phyloP scores from a whole-genome alignment of 2,888 invertebrate genomes.

The Pristionchus arcanus region DNA sequence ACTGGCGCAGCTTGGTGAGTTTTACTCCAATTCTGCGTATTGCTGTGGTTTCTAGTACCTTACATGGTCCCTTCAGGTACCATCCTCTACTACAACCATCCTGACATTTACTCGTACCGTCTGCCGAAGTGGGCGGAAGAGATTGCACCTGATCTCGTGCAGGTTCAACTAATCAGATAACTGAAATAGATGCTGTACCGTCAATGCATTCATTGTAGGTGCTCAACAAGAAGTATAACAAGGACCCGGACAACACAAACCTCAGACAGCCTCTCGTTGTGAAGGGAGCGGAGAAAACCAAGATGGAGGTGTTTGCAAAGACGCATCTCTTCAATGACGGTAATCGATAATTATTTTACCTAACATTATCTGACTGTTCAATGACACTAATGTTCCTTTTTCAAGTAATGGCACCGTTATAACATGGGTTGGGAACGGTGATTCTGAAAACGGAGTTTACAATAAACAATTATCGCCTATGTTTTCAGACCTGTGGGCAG shows the following conservation, averaged over 20 bases:
- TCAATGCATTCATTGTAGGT: conserved; percentile 51
- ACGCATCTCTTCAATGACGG: conserved; percentile 24
- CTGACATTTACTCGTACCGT: conserved; percentile 86
- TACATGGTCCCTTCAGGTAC: no score
- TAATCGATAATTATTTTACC: no score
- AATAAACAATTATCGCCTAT: no score
- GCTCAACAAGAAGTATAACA: conserved; percentile 65
- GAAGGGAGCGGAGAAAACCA: background rate
- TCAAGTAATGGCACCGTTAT: no score
- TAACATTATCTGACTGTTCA: no score
- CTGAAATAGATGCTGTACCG: no score
- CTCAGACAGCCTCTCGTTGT: conserved; percentile 1
- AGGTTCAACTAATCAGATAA: conserved; percentile 59
- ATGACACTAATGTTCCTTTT: no score
- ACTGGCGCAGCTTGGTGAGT: conserved; percentile 87
- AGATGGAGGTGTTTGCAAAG: conserved; percentile 14
- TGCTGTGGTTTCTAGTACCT: no score
- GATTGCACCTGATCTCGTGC: conserved; percentile 83
- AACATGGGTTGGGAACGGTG: no score
- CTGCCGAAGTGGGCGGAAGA: conserved; percentile 84
- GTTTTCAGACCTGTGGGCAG: conserved; percentile 87
- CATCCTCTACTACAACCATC: conserved; percentile 90
- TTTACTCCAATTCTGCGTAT: no score
- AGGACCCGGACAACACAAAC: background rate
- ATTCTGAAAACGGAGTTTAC: no score